phyloP scores from a whole-genome alignment of 1,140 invertebrate genomes.

The Doryteuthis pealeii region DNA sequence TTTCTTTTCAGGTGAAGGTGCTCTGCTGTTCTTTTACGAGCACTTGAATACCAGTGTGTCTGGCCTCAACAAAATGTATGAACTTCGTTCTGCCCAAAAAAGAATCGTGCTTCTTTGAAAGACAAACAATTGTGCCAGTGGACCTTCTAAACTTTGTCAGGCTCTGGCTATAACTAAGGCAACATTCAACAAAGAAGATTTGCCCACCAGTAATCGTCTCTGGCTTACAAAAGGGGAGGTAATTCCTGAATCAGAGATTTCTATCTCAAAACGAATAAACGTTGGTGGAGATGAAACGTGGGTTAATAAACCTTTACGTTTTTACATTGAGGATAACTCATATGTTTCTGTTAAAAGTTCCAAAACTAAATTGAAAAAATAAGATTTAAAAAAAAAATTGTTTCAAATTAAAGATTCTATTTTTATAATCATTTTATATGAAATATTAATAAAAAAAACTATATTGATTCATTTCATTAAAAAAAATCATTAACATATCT shows the following conservation, averaged over 20 bases:
- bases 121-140: conserved; percentile 71
- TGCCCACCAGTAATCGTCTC: conserved; percentile 61
- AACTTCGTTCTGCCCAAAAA: conserved; percentile 55
- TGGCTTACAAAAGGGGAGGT: conserved; percentile 68
- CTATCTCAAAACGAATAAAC: conserved; percentile 69
- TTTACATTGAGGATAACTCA: conserved; percentile 43
- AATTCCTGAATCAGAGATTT: conserved; percentile 56
- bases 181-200: conserved; percentile 66
- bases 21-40: conserved; percentile 73
- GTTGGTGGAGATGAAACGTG: conserved; percentile 70
- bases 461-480: no score
- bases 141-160: conserved; percentile 77
- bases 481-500: no score
- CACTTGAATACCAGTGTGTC: conserved; percentile 72
- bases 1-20: conserved; percentile 65
- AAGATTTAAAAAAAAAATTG: no score
- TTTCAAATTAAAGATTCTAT: no score
- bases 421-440: no score
- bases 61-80: conserved; percentile 67
- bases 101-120: conserved; percentile 54
- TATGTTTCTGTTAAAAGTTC: conserved; percentile 40
- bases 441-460: no score
- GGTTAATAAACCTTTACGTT: conserved; percentile 70
- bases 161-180: conserved; percentile 68
- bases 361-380: not conserved